Conservation (phyloP, 2,797 vertebrate species). For the Sebastes oblongus region DNA sequence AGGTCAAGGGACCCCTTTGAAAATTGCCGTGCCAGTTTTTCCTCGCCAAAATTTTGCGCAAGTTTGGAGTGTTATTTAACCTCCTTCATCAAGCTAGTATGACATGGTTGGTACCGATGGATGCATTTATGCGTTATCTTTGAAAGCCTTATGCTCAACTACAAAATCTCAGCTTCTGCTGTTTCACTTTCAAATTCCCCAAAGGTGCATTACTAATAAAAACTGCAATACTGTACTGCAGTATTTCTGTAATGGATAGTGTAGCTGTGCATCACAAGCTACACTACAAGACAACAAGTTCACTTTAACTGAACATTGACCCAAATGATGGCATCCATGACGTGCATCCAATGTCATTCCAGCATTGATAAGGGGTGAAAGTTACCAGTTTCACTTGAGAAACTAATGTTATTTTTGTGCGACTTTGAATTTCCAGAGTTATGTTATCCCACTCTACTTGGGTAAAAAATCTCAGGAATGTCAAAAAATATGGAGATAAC, state of each 20-base stretch:
- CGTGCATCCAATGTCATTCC: background rate
- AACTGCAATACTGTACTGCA: background rate
- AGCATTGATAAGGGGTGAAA: background rate
- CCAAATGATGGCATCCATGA: background rate
- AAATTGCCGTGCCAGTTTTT: too few relatives aligned
- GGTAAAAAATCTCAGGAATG: background rate
- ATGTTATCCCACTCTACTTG: background rate
- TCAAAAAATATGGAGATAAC: background rate
- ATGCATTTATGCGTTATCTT: too few relatives aligned
- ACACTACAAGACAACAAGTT: background rate
- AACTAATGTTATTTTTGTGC: background rate
- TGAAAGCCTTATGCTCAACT: background rate
- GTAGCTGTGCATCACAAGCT: background rate
- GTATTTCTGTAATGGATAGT: background rate
- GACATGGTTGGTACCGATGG: too few relatives aligned
- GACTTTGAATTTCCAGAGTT: slow-evolving; percentile 4
- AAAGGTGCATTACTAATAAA: background rate
- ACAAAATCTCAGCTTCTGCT: background rate
- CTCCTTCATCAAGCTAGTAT: too few relatives aligned
- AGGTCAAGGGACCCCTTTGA: too few relatives aligned
- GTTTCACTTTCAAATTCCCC: background rate
- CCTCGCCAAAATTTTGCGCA: too few relatives aligned
- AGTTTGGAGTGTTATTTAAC: too few relatives aligned
- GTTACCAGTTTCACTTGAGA: background rate
- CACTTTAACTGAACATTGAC: background rate